Conservation (phyloP, 2,888 invertebrate genomes). For the Orchestes rusci region DNA sequence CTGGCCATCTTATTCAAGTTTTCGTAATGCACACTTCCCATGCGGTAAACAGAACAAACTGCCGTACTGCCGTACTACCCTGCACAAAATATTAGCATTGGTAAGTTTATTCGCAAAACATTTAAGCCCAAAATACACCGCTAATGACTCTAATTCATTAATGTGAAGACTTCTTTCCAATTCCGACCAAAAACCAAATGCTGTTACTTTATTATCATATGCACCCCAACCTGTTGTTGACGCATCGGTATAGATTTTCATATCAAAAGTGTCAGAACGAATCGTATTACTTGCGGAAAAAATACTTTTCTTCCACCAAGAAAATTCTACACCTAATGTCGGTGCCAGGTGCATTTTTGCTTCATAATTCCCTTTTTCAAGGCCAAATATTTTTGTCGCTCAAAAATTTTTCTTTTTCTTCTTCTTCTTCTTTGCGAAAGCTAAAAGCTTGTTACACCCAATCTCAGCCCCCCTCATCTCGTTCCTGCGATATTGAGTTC, state of each 20-base stretch:
- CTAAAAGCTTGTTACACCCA: too few relatives aligned
- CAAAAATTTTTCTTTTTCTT: too few relatives aligned
- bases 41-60: conserved; percentile 9
- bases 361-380: conserved; percentile 5
- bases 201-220: conserved; percentile 5
- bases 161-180: background rate
- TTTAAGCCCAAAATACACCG: conserved; percentile 9
- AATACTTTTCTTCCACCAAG: conserved; percentile 25
- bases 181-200: conserved; percentile 1
- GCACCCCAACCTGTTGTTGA: conserved; percentile 19
- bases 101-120: conserved; percentile 10
- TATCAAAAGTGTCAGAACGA: conserved; percentile 2
- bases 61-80: conserved; percentile 19
- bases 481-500: too few relatives aligned
- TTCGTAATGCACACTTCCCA: conserved; percentile 9
- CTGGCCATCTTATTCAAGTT: conserved; percentile 7
- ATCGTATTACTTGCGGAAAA: conserved; percentile 4
- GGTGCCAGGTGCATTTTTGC: conserved; percentile 12
- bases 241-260: conserved; percentile 26
- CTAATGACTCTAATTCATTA: background rate
- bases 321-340: conserved; percentile 22
- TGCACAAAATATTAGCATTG: conserved; percentile 11
- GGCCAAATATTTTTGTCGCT: too few relatives aligned
- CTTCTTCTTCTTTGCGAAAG: too few relatives aligned
- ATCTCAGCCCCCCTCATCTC: too few relatives aligned